Percentiles rank a stretch among this genome's conserved stretches.
These are phyloP conservation scores for Phodopus roborovskii DNA, from an alignment of 2,113 vertebrate species.

Conservation along the genomic window DNA sequence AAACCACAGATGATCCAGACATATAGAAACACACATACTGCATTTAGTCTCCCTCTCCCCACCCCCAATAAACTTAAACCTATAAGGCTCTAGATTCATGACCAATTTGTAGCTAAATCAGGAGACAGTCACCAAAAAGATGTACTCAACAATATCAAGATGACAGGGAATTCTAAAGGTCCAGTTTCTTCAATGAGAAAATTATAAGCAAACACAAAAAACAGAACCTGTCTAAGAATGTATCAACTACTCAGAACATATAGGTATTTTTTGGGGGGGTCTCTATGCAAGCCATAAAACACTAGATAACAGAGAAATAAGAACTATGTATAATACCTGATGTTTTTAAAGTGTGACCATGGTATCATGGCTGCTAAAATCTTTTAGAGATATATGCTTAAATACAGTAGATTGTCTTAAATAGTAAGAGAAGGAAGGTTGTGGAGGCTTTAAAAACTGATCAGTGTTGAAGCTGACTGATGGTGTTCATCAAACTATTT, in stretches of 20 bases:
- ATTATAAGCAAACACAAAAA: conserved; percentile 44
- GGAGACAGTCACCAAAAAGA: background rate
- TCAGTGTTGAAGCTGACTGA: background rate
- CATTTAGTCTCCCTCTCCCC: background rate
- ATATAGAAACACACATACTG: background rate
- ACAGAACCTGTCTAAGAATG: background rate
- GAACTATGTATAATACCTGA: background rate
- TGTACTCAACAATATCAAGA: background rate
- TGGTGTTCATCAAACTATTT: background rate
- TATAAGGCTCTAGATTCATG: background rate
- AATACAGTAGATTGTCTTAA: conserved; percentile 1
- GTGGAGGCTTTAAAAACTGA: background rate
- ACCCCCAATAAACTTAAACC: background rate
- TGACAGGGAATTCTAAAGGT: background rate
- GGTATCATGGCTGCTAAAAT: conserved; percentile 23
- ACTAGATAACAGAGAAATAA: conserved; percentile 28
- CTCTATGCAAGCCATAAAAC: conserved; percentile 10
- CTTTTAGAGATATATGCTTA: background rate
- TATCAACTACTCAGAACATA: background rate
- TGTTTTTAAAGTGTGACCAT: background rate
- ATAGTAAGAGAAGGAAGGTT: background rate
- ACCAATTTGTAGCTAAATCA: background rate
- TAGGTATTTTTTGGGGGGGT: background rate
- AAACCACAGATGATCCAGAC: background rate
- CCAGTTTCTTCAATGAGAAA: background rate